Percentiles rank a stretch among this genome's conserved stretches.
phyloP scores from a whole-genome alignment of 2,797 vertebrate species.

The Oreortyx pictus region DNA sequence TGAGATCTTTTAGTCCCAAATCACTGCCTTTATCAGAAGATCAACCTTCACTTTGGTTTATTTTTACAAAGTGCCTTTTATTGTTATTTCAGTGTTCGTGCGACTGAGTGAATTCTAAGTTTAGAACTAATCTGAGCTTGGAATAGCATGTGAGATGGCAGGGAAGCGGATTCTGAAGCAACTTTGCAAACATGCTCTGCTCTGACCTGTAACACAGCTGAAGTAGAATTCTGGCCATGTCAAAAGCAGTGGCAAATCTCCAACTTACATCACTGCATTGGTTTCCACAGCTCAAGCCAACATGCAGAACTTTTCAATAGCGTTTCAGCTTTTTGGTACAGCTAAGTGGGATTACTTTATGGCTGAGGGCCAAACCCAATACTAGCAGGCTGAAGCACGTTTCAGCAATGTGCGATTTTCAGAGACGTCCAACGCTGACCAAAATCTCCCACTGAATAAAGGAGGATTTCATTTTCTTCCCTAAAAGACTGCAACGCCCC shows the following conservation, averaged over 20 bases:
- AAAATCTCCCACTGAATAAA: background rate
- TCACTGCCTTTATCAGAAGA: conserved; percentile 8
- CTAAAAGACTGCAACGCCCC: background rate
- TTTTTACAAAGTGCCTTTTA: background rate
- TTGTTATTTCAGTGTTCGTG: background rate
- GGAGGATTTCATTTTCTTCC: background rate
- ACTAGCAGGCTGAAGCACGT: background rate
- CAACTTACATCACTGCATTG: conserved; percentile 37
- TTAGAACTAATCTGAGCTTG: conserved; percentile 45
- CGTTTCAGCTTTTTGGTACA: background rate
- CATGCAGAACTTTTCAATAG: conserved; percentile 11
- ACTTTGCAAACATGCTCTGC: conserved; percentile 28
- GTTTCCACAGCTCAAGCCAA: conserved; percentile 12
- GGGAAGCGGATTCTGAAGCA: conserved; percentile 33
- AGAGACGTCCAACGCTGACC: background rate
- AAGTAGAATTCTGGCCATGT: conserved; percentile 34
- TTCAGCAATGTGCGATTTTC: background rate
- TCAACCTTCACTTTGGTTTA: conserved; percentile 2
- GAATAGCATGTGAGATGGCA: conserved; percentile 30
- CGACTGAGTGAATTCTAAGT: conserved; percentile 30
- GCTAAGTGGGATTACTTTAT: background rate
- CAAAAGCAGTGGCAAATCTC: conserved; percentile 16
- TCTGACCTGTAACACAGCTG: conserved; percentile 49
- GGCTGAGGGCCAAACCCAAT: background rate
- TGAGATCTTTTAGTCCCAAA: background rate